These are phyloP conservation scores for Cryptops parisi DNA, from an alignment of 2,888 invertebrate genomes.

Conservation along the genomic window DNA sequence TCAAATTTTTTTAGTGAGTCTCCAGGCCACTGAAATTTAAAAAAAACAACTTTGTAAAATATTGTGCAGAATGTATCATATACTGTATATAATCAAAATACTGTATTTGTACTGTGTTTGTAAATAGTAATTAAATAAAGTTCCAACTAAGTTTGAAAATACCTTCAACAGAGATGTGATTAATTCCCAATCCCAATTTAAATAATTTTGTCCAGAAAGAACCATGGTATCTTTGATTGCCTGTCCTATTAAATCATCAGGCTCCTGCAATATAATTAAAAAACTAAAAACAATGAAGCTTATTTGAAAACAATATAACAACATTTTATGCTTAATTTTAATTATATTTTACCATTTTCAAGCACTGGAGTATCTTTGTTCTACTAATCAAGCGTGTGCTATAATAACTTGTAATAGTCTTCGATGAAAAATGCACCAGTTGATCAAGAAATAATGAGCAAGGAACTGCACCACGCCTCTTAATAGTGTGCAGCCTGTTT, in stretches of 20 bases:
- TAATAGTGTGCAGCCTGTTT: conserved; percentile 30
- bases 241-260: conserved; percentile 12
- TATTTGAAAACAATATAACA: too few species aligned
- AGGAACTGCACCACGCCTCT: conserved; percentile 31
- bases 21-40: conserved; percentile 29
- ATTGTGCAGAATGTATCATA: too few species aligned
- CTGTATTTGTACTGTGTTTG: too few species aligned
- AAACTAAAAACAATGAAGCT: background rate
- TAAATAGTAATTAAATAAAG: too few species aligned
- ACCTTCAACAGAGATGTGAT: conserved; percentile 67
- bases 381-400: background rate
- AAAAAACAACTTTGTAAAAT: background rate
- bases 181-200: conserved; percentile 86
- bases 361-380: background rate
- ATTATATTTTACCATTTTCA: background rate
- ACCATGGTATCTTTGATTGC: conserved; percentile 65
- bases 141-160: too few species aligned
- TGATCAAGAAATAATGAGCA: conserved; percentile 28
- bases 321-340: too few species aligned
- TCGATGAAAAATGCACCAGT: conserved; percentile 20
- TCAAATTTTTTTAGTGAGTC: conserved; percentile 44
- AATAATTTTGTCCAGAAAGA: conserved; percentile 56
- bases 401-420: conserved; percentile 29
- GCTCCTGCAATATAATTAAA: conserved; percentile 7
- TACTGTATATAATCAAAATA: background rate